Evolutionary conservation across 92 coral and sea anemone genomes (phyloP), one percentile per base, ranked within the genome.

Genomic region (Umimayanthus kanabou): DNA sequence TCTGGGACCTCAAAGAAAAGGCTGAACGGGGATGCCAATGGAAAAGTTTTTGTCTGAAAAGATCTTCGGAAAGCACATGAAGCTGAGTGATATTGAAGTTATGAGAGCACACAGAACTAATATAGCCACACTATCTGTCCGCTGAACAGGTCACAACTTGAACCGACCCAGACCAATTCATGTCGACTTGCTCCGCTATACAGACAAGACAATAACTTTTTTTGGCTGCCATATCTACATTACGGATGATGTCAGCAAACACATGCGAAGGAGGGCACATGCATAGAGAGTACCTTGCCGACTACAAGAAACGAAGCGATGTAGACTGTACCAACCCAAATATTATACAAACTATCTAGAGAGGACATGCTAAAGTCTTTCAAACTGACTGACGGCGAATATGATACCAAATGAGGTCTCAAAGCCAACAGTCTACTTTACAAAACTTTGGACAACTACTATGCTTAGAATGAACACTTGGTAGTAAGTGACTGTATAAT

Each of bases 21-120:
- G 81, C 80, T 3, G 88, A 85, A 39, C 20, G 66, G 77, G 39
- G 29, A 20, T 16, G 28, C n/a, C 72, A 47, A 55, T 85, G 64
- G 80, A 73, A 74, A 37, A 58, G 25, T 55, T 76, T 47, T 61
- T 86, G 33, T 20, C 70, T 73, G 47, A 76, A 22, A 64, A 66
- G 3, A 26, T 66, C 39, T 86, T 77, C 33, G 43, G 57, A 30
- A 86, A 86, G 30, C 89, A 86, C 47, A 86, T 86, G 83, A 65
- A 65, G 26, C 64, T 85, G 10, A n/a, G 67, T 20, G 77, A 85
- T 85, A 85, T 85, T 47, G 85, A 87, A 65, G 84, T 77, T 5
- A 87, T 87, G 89, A 81, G 79, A 15, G 89, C 85, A 39, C 85
- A 87, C 65, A 74, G 89, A 23, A 79, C 85, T 25, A 78, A 66